phyloP scores from a whole-genome alignment of 1,140 invertebrate species.

The Chlorops oryzae region DNA sequence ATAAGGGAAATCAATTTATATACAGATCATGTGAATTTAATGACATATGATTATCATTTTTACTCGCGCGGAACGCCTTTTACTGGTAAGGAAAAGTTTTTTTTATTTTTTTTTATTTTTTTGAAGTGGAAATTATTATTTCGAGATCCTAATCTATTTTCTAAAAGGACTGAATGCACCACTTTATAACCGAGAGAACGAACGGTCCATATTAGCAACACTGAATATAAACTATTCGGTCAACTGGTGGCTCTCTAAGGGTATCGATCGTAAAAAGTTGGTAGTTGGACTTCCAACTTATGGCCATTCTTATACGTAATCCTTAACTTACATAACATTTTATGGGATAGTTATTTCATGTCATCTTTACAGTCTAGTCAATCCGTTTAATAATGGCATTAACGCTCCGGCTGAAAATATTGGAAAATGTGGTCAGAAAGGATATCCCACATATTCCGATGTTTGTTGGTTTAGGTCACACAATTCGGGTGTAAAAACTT shows the following conservation, averaged over 20 bases:
- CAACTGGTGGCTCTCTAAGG: slow-evolving; percentile 70
- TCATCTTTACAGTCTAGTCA: slow-evolving; percentile 60
- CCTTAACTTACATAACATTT: too few species aligned
- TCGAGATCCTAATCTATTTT: not conserved
- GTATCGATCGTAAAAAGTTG: slow-evolving; percentile 76
- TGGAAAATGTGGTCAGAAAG: slow-evolving; percentile 59
- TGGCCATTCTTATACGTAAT: slow-evolving; percentile 72
- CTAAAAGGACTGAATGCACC: slow-evolving; percentile 65
- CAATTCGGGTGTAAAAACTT: slow-evolving; percentile 48
- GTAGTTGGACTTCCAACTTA: slow-evolving; percentile 86
- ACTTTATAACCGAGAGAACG: slow-evolving; percentile 56
- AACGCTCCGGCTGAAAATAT: slow-evolving; percentile 65
- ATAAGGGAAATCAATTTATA: slow-evolving; percentile 69
- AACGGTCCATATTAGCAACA: slow-evolving; percentile 61
- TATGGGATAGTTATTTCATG: too few species aligned
- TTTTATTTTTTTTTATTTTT: not conserved
- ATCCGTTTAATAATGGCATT: slow-evolving; percentile 59
- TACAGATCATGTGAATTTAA: slow-evolving; percentile 79
- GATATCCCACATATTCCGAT: slow-evolving; percentile 65
- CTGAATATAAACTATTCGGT: slow-evolving; percentile 80
- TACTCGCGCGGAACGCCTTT: slow-evolving; percentile 69
- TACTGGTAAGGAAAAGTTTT: slow-evolving; percentile 52
- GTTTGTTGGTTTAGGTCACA: slow-evolving; percentile 60
- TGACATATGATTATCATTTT: slow-evolving; percentile 86
- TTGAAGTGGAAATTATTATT: not conserved